Base-by-base conservation (phyloP, 37 sponge, comb jelly and placozoan genomes). In the Halichondria panicea region DNA sequence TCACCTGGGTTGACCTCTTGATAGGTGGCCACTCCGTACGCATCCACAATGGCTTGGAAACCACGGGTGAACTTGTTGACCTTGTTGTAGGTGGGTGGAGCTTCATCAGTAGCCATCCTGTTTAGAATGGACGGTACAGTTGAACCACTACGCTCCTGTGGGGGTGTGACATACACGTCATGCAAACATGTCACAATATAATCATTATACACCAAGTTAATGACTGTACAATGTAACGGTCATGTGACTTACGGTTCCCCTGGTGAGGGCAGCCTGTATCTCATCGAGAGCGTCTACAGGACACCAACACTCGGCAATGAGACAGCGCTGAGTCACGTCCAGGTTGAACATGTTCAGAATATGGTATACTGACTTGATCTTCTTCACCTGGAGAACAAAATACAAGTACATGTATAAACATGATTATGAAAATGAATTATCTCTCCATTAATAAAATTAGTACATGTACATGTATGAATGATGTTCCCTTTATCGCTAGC, bases 281-380 rank as follows among this genome's bases (percentile, higher is more conserved):
- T 81, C 81, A 61, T 96, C 92, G 15, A 96, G 79, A 46, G 81
- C 79, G 36, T 90, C 84, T 45, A 91, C 92, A 3, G 99, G 94
- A 50, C 96, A 99, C 99, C 99, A 99, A 70, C 99, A 91, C 86
- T 99, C 99, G 0, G 94, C 99, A 55, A 96, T 89, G 43, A 99
- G 88, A 68, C 94, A 96, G 25, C 84, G 83, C 52, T 83, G 87
- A 64, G 97, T 96, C 68, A 93, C 88, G 38, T 96, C 97, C 37
- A 96, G 74, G 85, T 99, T 99, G 72, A 94, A 96, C 96, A 87
- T 93, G 90, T 99, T 96, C 94, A 99, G 80, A 12, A 97, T 91
- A 80, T 99, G 97, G 80, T 91, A 99, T 72, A 99, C 96, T 48
- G 92, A 84, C 78, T 99, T 99, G 74, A 99, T 91, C 75, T 99